These are phyloP conservation scores for Siphamia tubifer DNA, from an alignment of 2,113 vertebrate genomes.

Conservation along the genomic window DNA sequence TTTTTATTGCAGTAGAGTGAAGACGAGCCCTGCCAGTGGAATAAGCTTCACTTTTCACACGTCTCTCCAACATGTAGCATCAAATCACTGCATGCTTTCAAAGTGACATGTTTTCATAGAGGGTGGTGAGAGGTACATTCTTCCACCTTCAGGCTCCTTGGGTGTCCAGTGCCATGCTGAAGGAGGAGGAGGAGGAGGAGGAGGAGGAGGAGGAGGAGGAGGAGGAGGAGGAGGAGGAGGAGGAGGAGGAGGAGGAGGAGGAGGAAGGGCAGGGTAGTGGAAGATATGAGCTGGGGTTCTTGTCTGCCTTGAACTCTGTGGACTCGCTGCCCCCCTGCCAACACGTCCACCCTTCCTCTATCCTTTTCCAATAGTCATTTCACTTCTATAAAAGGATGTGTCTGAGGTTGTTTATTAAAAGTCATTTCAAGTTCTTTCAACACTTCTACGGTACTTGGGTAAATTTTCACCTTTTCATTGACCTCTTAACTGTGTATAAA, in stretches of 20 bases:
- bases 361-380: constrained; percentile 8
- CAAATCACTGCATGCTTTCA: constrained; percentile 50
- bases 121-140: constrained; percentile 44
- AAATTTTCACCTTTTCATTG: constrained; percentile 16
- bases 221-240: neutral
- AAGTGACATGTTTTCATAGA: constrained; percentile 54
- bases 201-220: neutral
- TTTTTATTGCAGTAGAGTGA: neutral
- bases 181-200: neutral
- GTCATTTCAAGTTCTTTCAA: neutral
- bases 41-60: constrained; percentile 3
- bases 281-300: constrained; percentile 22
- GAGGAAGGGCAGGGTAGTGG: constrained; percentile 11
- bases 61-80: constrained; percentile 39
- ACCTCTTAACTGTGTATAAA: too few relatives aligned
- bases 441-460: neutral
- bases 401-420: neutral
- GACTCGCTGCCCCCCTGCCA: neutral
- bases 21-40: neutral
- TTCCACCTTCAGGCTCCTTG: constrained; percentile 28
- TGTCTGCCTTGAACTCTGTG: constrained; percentile 8
- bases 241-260: neutral
- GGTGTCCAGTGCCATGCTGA: neutral
- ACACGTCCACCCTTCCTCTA: neutral
- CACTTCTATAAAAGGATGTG: constrained; percentile 31